Evolutionary conservation across 2,113 vertebrate genomes (phyloP).

Genomic region (Numida meleagris): DNA sequence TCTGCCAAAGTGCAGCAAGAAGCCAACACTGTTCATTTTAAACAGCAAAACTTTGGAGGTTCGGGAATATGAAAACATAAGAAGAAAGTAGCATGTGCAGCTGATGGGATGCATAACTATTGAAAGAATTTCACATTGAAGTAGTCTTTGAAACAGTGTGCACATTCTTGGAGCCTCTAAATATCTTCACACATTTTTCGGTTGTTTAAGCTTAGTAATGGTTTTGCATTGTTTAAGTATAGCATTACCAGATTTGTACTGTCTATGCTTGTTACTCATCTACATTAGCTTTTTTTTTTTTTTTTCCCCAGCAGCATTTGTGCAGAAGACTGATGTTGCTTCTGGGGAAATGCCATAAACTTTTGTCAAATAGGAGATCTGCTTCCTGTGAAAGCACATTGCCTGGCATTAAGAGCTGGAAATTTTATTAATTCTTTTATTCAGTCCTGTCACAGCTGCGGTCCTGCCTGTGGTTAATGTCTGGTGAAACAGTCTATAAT

Average conservation of each 20-base stretch:
- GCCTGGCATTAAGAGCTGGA: conserved; percentile 25
- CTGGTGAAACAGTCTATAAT: conserved; percentile 36
- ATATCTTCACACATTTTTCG: conserved; percentile 26
- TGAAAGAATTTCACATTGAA: conserved; percentile 14
- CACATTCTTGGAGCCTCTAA: conserved; percentile 10
- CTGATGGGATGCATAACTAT: neutral
- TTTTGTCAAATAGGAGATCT: neutral
- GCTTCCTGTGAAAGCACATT: neutral
- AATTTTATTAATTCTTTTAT: conserved; percentile 45
- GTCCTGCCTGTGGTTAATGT: conserved; percentile 30
- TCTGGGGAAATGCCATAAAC: conserved; percentile 8
- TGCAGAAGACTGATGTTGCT: neutral
- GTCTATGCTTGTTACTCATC: neutral
- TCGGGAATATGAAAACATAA: neutral
- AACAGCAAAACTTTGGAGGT: accelerated
- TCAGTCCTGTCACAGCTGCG: conserved; percentile 35
- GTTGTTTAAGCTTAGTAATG: conserved; percentile 36
- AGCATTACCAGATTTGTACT: neutral
- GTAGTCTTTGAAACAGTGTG: neutral
- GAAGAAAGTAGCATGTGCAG: conserved; percentile 1
- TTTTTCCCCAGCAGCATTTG: neutral
- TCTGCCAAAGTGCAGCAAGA: neutral
- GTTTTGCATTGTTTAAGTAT: conserved; percentile 15
- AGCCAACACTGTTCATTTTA: neutral
- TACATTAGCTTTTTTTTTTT: neutral